Percentiles rank a stretch among this genome's conserved stretches.
phyloP scores from a whole-genome alignment of 2,888 invertebrate species.

The Platynereis dumerilii region DNA sequence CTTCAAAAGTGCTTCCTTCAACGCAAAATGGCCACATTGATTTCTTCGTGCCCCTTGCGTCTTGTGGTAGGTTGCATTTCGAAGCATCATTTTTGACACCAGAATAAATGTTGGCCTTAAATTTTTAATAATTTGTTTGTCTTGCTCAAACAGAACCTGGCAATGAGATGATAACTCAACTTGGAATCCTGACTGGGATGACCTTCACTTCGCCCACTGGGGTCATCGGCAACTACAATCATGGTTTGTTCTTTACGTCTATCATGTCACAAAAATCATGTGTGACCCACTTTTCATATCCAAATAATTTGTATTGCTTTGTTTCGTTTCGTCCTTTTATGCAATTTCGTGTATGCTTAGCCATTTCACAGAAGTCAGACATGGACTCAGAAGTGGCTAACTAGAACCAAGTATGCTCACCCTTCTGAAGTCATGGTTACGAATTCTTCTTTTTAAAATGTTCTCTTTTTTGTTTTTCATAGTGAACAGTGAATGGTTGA shows the following conservation, averaged over 20 bases:
- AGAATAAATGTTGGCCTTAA: too few species aligned
- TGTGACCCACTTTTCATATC: not conserved
- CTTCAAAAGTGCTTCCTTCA: conserved; percentile 47
- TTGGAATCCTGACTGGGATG: conserved; percentile 51
- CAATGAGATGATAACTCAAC: conserved; percentile 52
- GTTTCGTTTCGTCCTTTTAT: too few species aligned
- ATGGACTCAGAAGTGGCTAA: not conserved
- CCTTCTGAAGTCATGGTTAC: too few species aligned
- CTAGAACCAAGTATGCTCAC: not conserved
- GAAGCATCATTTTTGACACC: not conserved
- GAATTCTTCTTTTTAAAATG: too few species aligned
- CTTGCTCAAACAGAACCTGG: conserved; percentile 47
- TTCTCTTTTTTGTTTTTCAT: conserved; percentile 17
- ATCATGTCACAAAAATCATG: not conserved
- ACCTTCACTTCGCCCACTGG: conserved; percentile 57
- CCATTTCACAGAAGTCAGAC: not conserved
- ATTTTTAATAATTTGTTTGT: too few species aligned
- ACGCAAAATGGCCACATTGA: conserved; percentile 56
- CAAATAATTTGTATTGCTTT: too few species aligned
- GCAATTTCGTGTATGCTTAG: not conserved
- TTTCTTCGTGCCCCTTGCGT: conserved; percentile 56
- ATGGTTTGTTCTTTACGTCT: conserved; percentile 52
- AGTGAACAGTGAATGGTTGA: conserved; percentile 58
- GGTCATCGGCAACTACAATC: conserved; percentile 55
- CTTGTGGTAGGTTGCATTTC: conserved; percentile 51